phyloP scores from a whole-genome alignment of 2,888 invertebrate genomes.

The Ennomos fuscantarius region DNA sequence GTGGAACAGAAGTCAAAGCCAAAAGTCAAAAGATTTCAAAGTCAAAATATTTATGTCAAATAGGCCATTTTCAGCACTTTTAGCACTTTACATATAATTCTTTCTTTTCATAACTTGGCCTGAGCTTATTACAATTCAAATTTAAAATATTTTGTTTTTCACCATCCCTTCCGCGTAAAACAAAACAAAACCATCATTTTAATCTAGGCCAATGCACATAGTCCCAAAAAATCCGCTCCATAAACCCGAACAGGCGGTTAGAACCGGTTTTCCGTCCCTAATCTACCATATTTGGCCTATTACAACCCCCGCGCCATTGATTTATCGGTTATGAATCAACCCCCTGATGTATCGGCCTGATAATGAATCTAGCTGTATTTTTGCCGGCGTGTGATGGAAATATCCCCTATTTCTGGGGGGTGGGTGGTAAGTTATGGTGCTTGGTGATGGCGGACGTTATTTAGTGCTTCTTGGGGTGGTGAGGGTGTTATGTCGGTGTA shows the following conservation, averaged over 20 bases:
- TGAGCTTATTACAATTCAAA: too few relatives aligned
- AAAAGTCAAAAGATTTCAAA: too few relatives aligned
- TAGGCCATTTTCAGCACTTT: too few relatives aligned
- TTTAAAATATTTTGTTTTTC: too few relatives aligned
- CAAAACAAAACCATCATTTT: not conserved
- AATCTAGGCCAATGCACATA: constrained; percentile 19
- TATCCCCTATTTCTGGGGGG: constrained; percentile 48
- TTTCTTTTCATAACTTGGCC: too few relatives aligned
- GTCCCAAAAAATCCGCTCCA: constrained; percentile 26
- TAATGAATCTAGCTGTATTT: constrained; percentile 82
- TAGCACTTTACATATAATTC: too few relatives aligned
- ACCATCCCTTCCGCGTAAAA: not conserved
- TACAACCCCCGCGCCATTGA: constrained; percentile 77
- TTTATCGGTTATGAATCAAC: constrained; percentile 84
- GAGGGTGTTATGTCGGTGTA: constrained; percentile 39
- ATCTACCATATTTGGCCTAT: constrained; percentile 78
- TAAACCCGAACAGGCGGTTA: constrained; percentile 24
- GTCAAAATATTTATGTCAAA: too few relatives aligned
- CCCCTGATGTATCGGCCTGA: constrained; percentile 77
- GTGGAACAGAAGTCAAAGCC: too few relatives aligned
- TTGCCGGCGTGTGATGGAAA: constrained; percentile 79
- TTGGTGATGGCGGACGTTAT: constrained; percentile 46
- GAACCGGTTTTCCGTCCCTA: constrained; percentile 31
- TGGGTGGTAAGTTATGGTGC: constrained; percentile 51
- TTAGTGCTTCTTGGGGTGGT: constrained; percentile 43